Percentiles rank a stretch among this genome's conserved stretches.
phyloP scores from a whole-genome alignment of 2,113 vertebrate species.

The Pterophyllum scalare region DNA sequence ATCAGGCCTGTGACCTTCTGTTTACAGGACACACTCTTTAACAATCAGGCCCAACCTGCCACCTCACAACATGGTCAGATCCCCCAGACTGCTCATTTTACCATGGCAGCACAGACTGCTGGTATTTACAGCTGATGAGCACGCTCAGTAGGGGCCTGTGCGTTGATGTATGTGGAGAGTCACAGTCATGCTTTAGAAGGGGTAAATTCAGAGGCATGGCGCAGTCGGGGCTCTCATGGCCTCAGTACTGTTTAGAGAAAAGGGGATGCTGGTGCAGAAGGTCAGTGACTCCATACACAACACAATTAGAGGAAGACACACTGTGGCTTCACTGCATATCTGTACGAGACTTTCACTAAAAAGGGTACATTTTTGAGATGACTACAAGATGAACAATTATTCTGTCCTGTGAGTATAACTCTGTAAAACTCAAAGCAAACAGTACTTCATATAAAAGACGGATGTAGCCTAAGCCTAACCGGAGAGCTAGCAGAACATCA shows the following conservation, averaged over 20 bases:
- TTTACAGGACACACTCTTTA: constrained; percentile 31
- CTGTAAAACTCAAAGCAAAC: neutral
- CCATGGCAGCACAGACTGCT: constrained; percentile 63
- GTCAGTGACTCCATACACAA: constrained; percentile 54
- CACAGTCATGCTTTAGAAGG: constrained; percentile 71
- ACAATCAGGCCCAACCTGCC: constrained; percentile 40
- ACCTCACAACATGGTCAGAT: constrained; percentile 29
- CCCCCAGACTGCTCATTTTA: constrained; percentile 73
- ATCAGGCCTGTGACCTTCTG: constrained; percentile 60
- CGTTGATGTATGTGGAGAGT: constrained; percentile 69
- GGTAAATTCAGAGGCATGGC: constrained; percentile 62
- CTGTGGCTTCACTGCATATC: constrained; percentile 41
- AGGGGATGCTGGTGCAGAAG: constrained; percentile 51
- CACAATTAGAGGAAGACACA: constrained; percentile 45
- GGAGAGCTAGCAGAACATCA: neutral
- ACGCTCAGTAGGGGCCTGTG: constrained; percentile 59
- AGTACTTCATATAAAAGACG: neutral
- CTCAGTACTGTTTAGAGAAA: constrained; percentile 38
- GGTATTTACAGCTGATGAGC: constrained; percentile 80
- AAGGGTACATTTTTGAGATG: too few relatives aligned
- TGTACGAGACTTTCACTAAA: too few relatives aligned
- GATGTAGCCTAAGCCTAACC: neutral
- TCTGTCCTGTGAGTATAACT: neutral
- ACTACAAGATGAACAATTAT: neutral
- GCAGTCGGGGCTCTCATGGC: constrained; percentile 54